Conservation (phyloP, 2,113 vertebrate genomes). For the Motacilla alba region DNA sequence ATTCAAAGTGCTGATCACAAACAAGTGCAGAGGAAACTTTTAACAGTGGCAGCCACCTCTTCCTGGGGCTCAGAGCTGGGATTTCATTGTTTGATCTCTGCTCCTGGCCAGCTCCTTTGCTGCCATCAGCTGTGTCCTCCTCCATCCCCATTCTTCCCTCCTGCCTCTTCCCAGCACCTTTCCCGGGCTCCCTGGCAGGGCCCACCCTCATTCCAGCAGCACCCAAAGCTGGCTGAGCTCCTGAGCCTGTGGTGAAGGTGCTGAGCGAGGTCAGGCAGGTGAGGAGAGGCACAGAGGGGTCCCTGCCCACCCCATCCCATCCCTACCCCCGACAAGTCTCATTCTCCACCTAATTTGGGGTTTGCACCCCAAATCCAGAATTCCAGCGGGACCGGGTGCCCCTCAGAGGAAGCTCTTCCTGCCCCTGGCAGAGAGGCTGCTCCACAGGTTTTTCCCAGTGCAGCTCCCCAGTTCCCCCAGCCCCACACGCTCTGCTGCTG, state of each 20-base stretch:
- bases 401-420: not conserved
- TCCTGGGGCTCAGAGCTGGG: not conserved
- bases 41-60: not conserved
- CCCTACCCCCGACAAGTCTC: not conserved
- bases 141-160: rapidly evolving
- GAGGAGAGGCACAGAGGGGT: not conserved
- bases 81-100: not conserved
- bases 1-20: constrained; percentile 30
- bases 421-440: not conserved
- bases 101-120: not conserved
- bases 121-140: not conserved
- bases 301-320: not conserved
- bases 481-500: not conserved
- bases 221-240: rapidly evolving
- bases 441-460: rapidly evolving
- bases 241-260: rapidly evolving
- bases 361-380: not conserved
- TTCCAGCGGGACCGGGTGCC: not conserved
- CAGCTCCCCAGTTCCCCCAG: not conserved
- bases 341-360: rapidly evolving
- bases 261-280: not conserved
- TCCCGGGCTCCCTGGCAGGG: not conserved
- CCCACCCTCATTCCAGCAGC: not conserved
- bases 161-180: rapidly evolving
- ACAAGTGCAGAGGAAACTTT: constrained; percentile 24